A percentile compares a stretch with the other conserved stretches of the same genome.
Conservation (phyloP, 2,113 vertebrate species). For the Grammomys surdaster region DNA sequence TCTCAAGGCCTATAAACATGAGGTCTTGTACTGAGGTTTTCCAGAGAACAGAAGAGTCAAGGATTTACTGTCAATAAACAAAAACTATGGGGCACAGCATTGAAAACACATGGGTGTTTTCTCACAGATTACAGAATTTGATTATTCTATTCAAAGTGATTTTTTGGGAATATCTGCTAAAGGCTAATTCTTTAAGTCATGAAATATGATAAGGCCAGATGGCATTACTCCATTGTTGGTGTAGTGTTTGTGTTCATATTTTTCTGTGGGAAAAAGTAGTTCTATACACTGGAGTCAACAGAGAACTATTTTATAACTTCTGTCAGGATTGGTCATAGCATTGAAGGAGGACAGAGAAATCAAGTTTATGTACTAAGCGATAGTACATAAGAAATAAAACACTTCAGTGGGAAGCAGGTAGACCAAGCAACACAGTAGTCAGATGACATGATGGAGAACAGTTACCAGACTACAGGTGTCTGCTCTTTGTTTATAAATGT, state of each 20-base stretch:
- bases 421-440: not conserved
- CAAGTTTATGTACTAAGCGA: constrained; percentile 91
- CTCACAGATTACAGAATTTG: constrained; percentile 71
- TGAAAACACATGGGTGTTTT: constrained; percentile 66
- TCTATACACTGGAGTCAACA: constrained; percentile 91
- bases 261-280: constrained; percentile 86
- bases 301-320: constrained; percentile 86
- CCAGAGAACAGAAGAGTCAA: fast-evolving
- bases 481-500: not conserved
- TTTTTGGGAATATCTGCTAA: constrained; percentile 82
- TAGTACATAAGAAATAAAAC: not conserved
- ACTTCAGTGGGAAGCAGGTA: not conserved
- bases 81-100: not conserved
- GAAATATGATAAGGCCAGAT: constrained; percentile 85
- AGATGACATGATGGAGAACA: not conserved
- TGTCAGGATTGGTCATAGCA: constrained; percentile 89
- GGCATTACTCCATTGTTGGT: constrained; percentile 88
- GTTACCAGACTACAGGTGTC: not conserved
- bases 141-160: constrained; percentile 62
- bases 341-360: constrained; percentile 87
- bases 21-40: not conserved
- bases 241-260: constrained; percentile 91
- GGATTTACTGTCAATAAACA: not conserved
- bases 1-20: not conserved
- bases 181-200: constrained; percentile 84